Conservation (phyloP, 2,888 invertebrate genomes). For the Noctua fimbriata region DNA sequence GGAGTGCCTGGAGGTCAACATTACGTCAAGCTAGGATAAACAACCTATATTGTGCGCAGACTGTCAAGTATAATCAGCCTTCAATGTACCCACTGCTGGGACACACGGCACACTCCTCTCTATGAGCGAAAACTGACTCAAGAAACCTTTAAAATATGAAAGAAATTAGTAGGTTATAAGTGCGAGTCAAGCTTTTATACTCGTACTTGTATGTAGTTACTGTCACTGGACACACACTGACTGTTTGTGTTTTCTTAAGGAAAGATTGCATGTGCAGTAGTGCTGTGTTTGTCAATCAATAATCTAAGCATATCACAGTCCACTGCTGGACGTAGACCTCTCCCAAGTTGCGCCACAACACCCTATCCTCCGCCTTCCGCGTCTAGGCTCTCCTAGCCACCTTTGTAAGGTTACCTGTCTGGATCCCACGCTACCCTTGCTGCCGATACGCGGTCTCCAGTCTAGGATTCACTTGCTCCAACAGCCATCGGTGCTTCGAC, state of each 20-base stretch:
- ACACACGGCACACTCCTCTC: too few species aligned
- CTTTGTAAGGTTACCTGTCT: background rate
- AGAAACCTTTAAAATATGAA: too few species aligned
- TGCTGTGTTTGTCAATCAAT: background rate
- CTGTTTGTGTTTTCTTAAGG: background rate
- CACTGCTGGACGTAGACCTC: background rate
- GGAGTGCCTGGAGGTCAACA: too few species aligned
- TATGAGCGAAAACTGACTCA: too few species aligned
- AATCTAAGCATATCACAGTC: background rate
- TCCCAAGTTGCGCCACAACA: background rate
- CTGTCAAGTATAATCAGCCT: too few species aligned
- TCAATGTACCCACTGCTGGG: too few species aligned
- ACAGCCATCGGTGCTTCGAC: background rate
- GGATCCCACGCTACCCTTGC: background rate
- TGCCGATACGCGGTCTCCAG: background rate
- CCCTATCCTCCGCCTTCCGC: background rate
- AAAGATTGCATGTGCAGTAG: background rate
- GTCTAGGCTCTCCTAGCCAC: background rate
- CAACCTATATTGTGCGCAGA: too few species aligned
- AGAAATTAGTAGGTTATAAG: too few species aligned
- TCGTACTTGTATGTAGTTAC: too few species aligned
- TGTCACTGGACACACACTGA: background rate
- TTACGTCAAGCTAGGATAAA: too few species aligned
- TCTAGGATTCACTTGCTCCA: background rate
- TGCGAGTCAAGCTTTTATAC: too few species aligned